A percentile compares a stretch with the other conserved stretches of the same genome.
phyloP scores from a whole-genome alignment of 1,140 invertebrate genomes.

The Grapholita molesta region DNA sequence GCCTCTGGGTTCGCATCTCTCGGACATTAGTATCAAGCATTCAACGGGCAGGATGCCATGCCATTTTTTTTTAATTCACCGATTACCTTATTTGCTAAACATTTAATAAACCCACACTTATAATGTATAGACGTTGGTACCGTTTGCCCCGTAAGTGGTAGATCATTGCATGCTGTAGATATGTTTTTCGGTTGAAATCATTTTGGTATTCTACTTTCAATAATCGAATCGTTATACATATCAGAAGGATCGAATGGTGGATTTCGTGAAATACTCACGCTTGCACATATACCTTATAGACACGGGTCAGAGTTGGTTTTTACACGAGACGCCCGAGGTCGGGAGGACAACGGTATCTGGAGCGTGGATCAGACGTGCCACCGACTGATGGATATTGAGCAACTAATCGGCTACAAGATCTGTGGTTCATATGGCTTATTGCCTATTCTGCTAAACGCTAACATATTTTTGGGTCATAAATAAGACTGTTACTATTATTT shows the following conservation, averaged over 20 bases:
- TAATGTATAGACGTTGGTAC: too few species aligned
- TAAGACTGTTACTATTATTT: too few species aligned
- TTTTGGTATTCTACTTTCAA: not conserved
- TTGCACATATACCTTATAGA: not conserved
- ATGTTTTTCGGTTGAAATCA: not conserved
- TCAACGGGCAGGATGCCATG: too few species aligned
- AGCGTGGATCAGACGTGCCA: constrained; percentile 9
- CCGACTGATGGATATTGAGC: constrained; percentile 12
- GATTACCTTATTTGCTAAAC: too few species aligned
- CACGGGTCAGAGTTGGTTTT: not conserved
- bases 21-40: too few species aligned
- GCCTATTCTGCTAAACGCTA: too few species aligned
- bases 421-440: not conserved
- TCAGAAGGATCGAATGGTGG: not conserved
- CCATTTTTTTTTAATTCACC: too few species aligned
- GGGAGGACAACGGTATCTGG: not conserved
- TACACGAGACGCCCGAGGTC: not conserved
- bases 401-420: not conserved
- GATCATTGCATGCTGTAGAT: too few species aligned
- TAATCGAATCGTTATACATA: not conserved
- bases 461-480: too few species aligned
- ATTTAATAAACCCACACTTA: too few species aligned
- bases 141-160: too few species aligned
- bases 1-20: too few species aligned
- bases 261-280: not conserved